A percentile compares a stretch with the other conserved stretches of the same genome.
phyloP scores from a whole-genome alignment of 1,140 invertebrate species.

The Camponotus floridanus region DNA sequence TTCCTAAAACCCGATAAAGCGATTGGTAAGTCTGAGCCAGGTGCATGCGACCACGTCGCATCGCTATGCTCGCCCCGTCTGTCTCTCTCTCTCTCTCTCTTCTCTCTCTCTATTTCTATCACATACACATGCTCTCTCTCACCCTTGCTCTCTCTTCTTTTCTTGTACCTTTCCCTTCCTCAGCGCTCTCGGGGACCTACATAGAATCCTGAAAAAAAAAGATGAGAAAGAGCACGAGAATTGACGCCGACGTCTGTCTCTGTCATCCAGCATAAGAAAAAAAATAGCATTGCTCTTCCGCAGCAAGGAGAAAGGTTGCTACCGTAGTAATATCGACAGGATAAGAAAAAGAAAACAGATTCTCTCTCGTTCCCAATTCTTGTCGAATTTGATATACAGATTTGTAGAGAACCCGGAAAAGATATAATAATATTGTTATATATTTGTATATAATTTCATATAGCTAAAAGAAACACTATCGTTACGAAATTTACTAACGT shows the following conservation, averaged over 20 bases:
- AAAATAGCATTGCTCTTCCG: conserved; percentile 53
- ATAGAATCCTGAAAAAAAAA: conserved; percentile 68
- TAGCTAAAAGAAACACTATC: conserved; percentile 50
- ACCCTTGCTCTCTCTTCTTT: conserved; percentile 58
- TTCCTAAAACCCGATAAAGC: conserved; percentile 85
- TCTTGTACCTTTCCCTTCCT: conserved; percentile 61
- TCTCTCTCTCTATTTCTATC: conserved; percentile 62
- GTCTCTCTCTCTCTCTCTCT: conserved; percentile 70
- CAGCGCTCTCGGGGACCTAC: conserved; percentile 67
- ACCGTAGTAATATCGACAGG: conserved; percentile 44
- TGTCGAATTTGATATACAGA: conserved; percentile 34
- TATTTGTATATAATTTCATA: conserved; percentile 48
- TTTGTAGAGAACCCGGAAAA: conserved; percentile 22
- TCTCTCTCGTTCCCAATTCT: conserved; percentile 38
- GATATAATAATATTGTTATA: conserved; percentile 32
- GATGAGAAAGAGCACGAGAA: conserved; percentile 75
- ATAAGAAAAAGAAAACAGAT: conserved; percentile 48
- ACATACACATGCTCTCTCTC: conserved; percentile 70
- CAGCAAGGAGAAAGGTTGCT: conserved; percentile 59
- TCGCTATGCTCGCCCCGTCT: conserved; percentile 79
- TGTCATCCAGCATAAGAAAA: conserved; percentile 50
- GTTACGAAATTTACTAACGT: conserved; percentile 82
- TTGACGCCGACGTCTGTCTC: conserved; percentile 64
- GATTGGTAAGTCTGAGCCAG: conserved; percentile 85
- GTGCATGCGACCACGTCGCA: conserved; percentile 75